phyloP scores from a whole-genome alignment of 2,888 invertebrate species.

The Parapristionchus giblindavisi region DNA sequence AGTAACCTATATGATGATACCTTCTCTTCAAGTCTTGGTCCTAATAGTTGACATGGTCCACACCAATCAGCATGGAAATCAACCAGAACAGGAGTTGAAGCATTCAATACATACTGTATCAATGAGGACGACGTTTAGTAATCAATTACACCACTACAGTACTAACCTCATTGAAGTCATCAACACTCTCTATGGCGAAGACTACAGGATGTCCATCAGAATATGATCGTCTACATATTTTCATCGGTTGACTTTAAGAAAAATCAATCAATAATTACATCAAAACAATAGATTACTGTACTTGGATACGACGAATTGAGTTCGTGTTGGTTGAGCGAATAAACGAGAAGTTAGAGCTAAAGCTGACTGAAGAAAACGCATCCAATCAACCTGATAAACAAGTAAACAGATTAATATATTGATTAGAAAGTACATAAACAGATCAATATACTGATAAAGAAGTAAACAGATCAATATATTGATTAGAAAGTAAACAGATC shows the following conservation, averaged over 20 bases:
- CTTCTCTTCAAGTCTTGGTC: conserved; percentile 61
- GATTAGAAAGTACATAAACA: no score
- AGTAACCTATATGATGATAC: conserved; percentile 33
- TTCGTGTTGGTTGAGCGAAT: conserved; percentile 1
- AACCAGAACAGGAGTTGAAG: conserved; percentile 57
- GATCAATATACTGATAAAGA: no score
- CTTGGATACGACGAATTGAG: conserved; percentile 19
- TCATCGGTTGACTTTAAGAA: not conserved
- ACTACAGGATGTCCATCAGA: conserved; percentile 35
- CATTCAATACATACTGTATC: conserved; percentile 44
- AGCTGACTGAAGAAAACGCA: conserved; percentile 31
- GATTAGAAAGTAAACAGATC: no score
- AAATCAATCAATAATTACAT: not conserved
- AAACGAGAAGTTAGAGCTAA: conserved; percentile 21
- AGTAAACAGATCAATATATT: no score
- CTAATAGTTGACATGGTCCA: conserved; percentile 64
- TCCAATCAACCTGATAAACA: no score
- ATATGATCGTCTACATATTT: conserved; percentile 19
- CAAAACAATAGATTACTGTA: no score
- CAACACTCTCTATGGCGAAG: conserved; percentile 49
- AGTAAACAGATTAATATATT: no score
- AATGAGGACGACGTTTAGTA: not conserved
- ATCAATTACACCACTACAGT: not conserved
- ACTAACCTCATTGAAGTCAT: conserved; percentile 46
- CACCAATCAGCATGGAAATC: conserved; percentile 68